A percentile compares a stretch with the other conserved stretches of the same genome.
Conservation (phyloP, 2,113 vertebrate genomes). For the Halcyon senegalensis region DNA sequence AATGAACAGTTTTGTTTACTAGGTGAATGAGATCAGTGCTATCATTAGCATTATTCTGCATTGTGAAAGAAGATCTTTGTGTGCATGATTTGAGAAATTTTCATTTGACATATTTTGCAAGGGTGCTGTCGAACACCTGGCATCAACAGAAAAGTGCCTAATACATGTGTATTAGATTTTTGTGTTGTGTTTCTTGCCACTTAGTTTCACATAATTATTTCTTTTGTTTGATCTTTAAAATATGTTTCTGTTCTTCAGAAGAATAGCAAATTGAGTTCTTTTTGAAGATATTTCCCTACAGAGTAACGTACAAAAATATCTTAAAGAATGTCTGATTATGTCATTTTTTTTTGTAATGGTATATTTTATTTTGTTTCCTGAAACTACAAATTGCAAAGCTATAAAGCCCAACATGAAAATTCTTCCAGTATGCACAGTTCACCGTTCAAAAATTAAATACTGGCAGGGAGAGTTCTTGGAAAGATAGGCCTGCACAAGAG, state of each 20-base stretch:
- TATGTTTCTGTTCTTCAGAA: conserved; percentile 13
- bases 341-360: neutral
- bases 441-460: neutral
- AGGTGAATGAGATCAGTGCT: neutral
- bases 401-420: neutral
- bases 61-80: neutral
- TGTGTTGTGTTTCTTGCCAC: neutral
- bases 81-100: neutral
- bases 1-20: neutral
- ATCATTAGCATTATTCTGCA: neutral
- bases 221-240: conserved; percentile 42
- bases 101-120: neutral
- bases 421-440: neutral
- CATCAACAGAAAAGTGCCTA: neutral
- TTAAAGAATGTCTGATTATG: neutral
- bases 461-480: neutral
- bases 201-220: conserved; percentile 40
- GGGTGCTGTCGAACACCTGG: neutral
- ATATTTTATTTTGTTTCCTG: conserved; percentile 6
- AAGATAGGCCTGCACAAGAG: neutral
- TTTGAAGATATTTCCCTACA: neutral
- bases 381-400: neutral
- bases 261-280: conserved; percentile 23
- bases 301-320: neutral
- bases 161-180: neutral